Percentiles rank a stretch among this genome's conserved stretches.
Evolutionary conservation across 2,797 vertebrate genomes (phyloP).

Genomic region (Geotrypetes seraphini): DNA sequence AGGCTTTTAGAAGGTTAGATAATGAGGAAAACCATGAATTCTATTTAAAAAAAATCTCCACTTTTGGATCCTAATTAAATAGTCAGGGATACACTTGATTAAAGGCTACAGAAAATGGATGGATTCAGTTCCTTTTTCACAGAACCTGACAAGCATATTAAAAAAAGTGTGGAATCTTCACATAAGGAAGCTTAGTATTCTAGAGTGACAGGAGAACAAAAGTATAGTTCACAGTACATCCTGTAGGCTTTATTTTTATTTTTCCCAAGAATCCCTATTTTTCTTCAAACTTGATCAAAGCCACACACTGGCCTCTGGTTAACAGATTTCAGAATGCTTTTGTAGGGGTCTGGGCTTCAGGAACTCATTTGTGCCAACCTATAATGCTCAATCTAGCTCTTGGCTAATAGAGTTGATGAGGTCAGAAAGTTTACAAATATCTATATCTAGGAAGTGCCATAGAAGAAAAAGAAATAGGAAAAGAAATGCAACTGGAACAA

Average conservation of each 20-base stretch:
- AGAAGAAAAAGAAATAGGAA: too few relatives aligned
- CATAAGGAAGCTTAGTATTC: not conserved
- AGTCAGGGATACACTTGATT: slow-evolving; percentile 1
- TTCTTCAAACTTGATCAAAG: too few relatives aligned
- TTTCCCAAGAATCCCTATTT: too few relatives aligned
- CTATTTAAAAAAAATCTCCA: slow-evolving; percentile 3
- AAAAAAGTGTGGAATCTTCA: slow-evolving; percentile 1
- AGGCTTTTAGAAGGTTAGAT: slow-evolving; percentile 9
- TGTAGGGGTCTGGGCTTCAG: not conserved
- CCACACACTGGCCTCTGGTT: too few relatives aligned
- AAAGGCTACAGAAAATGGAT: slow-evolving; percentile 14
- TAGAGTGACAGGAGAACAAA: slow-evolving; percentile 6
- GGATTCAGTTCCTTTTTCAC: slow-evolving; percentile 9
- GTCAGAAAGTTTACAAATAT: slow-evolving; percentile 3
- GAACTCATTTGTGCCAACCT: not conserved
- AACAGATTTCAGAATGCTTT: too few relatives aligned
- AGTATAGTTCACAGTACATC: not conserved
- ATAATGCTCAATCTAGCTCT: slow-evolving; percentile 1
- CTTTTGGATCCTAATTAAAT: slow-evolving; percentile 14
- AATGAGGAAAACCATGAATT: slow-evolving; percentile 14
- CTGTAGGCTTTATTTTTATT: not conserved
- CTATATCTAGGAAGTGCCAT: too few relatives aligned
- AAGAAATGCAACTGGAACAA: too few relatives aligned
- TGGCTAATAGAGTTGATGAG: not conserved
- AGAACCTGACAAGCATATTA: slow-evolving; percentile 7